Percentiles rank a stretch among this genome's conserved stretches.
Evolutionary conservation across 2,888 invertebrate genomes (phyloP).

Genomic region (Cloeon dipterum): DNA sequence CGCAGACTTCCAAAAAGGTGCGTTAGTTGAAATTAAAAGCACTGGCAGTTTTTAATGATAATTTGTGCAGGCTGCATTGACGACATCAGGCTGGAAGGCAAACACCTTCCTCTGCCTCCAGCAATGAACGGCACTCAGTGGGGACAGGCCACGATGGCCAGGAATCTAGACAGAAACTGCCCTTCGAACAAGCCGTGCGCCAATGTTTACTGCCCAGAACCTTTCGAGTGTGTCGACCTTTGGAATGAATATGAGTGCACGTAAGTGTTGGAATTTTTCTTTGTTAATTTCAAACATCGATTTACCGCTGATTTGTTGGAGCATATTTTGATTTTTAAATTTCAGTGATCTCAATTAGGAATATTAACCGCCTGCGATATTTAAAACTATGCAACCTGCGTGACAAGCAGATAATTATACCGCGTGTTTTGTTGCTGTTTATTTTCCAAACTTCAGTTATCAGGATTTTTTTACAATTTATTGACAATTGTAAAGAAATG

Average conservation of each 20-base stretch:
- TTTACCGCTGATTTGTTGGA: neutral
- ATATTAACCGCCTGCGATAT: too few relatives aligned
- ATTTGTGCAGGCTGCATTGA: constrained; percentile 41
- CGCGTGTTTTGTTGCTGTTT: too few relatives aligned
- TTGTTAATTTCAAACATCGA: neutral
- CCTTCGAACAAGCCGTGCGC: constrained; percentile 88
- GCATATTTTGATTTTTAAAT: neutral
- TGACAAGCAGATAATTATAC: too few relatives aligned
- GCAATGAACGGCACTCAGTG: constrained; percentile 89
- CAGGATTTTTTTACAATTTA: too few relatives aligned
- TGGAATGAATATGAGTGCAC: constrained; percentile 99
- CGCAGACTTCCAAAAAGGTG: constrained; percentile 83
- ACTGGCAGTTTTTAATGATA: constrained; percentile 5
- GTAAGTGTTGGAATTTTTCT: constrained; percentile 34
- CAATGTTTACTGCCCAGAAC: constrained; percentile 80
- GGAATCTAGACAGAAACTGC: constrained; percentile 78
- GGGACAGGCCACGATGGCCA: constrained; percentile 87
- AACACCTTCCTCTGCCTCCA: constrained; percentile 81
- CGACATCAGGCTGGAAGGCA: constrained; percentile 75
- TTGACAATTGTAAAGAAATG: too few relatives aligned
- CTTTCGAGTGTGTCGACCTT: constrained; percentile 84
- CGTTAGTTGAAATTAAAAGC: too few relatives aligned
- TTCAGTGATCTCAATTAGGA: neutral
- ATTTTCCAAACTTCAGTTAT: too few relatives aligned
- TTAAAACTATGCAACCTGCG: too few relatives aligned